A percentile compares a stretch with the other conserved stretches of the same genome.
These are phyloP conservation scores for Pristiophorus japonicus DNA, from an alignment of 2,113 vertebrate species.

Conservation along the genomic window DNA sequence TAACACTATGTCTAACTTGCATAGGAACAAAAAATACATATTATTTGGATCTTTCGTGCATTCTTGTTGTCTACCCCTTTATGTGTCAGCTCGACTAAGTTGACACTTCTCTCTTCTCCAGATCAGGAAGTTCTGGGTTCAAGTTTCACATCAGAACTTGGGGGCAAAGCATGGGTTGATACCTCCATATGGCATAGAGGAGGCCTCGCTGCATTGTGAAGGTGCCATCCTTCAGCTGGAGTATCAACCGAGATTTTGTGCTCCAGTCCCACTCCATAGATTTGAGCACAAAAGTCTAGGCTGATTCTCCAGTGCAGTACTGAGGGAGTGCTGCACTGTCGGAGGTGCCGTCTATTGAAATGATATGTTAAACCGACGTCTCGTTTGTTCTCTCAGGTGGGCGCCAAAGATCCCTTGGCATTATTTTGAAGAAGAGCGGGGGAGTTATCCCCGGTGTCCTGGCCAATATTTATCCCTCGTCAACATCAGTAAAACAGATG, in stretches of 20 bases:
- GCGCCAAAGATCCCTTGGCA: not conserved
- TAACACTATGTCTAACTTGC: not conserved
- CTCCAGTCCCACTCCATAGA: not conserved
- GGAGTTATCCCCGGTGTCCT: not conserved
- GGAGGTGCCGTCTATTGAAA: not conserved
- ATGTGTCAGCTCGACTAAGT: not conserved
- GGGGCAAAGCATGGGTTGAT: no score
- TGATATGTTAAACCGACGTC: not conserved
- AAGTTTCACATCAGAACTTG: not conserved
- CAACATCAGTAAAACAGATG: not conserved
- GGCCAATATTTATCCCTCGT: not conserved
- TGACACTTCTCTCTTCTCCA: not conserved
- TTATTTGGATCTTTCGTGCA: not conserved
- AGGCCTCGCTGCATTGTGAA: no score
- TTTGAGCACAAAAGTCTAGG: not conserved
- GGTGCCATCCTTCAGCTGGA: no score
- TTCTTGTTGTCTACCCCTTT: not conserved
- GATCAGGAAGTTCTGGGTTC: not conserved
- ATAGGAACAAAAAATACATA: not conserved
- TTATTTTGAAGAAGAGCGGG: not conserved
- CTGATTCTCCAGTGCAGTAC: not conserved
- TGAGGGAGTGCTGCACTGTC: not conserved
- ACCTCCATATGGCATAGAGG: no score
- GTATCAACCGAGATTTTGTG: no score
- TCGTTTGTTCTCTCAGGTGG: no score